Evolutionary conservation across 2,888 invertebrate species (phyloP), one percentile per base, ranked within the genome.

Genomic region (Heterodera filipjevi): DNA sequence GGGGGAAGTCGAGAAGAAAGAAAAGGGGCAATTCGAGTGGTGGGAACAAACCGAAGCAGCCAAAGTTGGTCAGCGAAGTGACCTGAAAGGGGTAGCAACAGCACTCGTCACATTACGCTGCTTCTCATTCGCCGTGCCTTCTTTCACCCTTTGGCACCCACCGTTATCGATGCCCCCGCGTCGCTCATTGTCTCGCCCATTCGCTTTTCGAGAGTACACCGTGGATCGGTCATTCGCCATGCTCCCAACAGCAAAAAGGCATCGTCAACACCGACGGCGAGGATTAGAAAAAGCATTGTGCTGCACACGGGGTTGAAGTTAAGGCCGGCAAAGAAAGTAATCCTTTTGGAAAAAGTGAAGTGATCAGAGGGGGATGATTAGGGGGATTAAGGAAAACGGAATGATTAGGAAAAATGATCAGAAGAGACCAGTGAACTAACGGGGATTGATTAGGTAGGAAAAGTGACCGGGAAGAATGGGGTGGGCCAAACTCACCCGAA

Each of bases 21-120:
- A 12, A 66, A 66, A n/a, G 14, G 14, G 27, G n/a, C n/a, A 8
- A 32, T n/a, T 16, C 12, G 12, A 33, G 33, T n/a, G n/a, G n/a
- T n/a, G 33, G 68, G 8, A 22, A 68, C 32, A 22, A 68, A 68
- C 68, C 86, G 81, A 88, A 88, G 79, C 88, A 89, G 81, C 89
- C 88, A 81, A 88, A 89, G 82, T 88, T 88, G 71, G 88, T 88
- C 82, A 89, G 84, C 10, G 88, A 88, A 39, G 88, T 88, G 68
- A 75, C 68, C 68, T 68, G 22, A 35, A 35, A 14, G 16, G 68
- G 59, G 12, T 27, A 35, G 68, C 1, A 33, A 32, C 10, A 33
- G 19, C 19, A 22, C 16, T 32, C 33, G 68, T 3, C 35, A 49
- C 10, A 14, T 49, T 16, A 49, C 46, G 19, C n/a, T n/a, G n/a